phyloP scores from a whole-genome alignment of 2,113 vertebrate genomes.

The Oncorhynchus keta region DNA sequence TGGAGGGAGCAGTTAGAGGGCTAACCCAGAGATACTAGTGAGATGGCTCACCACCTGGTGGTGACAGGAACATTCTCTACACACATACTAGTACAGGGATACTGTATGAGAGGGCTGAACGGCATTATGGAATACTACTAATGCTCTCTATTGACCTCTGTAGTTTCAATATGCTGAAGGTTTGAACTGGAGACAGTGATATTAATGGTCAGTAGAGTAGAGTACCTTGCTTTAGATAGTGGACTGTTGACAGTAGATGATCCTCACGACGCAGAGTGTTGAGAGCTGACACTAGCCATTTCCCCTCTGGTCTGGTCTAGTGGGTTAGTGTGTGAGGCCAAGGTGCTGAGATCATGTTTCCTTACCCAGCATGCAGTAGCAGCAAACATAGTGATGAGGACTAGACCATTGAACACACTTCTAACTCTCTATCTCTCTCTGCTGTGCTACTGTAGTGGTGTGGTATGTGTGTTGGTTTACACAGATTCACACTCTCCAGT shows the following conservation, averaged over 20 bases:
- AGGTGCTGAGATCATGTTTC: constrained; percentile 31
- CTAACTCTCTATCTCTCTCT: too few species aligned
- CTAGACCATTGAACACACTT: neutral
- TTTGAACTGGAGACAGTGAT: neutral
- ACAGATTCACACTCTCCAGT: neutral
- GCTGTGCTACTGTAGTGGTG: neutral
- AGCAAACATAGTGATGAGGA: constrained; percentile 20
- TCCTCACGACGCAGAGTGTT: constrained; percentile 37
- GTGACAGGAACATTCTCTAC: constrained; percentile 28
- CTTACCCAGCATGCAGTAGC: constrained; percentile 39
- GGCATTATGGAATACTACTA: neutral
- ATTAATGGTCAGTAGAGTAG: neutral
- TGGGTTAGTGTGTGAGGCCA: too few species aligned
- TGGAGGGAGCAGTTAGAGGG: constrained; percentile 11
- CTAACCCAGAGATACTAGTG: neutral
- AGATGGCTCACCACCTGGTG: constrained; percentile 32
- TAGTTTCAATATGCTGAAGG: neutral
- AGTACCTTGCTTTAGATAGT: constrained; percentile 24
- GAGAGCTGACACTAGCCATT: too few species aligned
- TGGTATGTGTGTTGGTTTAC: neutral
- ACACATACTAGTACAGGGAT: neutral
- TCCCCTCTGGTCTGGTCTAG: too few species aligned
- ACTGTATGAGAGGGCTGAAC: neutral
- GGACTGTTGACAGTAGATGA: neutral
- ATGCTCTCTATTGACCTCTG: neutral